Conservation (phyloP, 1,140 invertebrate genomes). For the Tetramorium alpestre region DNA sequence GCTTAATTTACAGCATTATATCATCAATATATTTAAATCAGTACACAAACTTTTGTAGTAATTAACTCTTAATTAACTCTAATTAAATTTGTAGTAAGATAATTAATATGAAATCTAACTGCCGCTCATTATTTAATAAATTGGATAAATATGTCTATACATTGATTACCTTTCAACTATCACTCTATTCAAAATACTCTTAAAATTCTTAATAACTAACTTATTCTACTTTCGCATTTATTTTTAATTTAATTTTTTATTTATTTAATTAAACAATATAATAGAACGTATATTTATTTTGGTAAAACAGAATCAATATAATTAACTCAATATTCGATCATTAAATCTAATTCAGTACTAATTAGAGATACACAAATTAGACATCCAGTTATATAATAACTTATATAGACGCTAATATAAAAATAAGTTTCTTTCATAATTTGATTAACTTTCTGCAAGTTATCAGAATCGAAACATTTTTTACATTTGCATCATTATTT, state of each 20-base stretch:
- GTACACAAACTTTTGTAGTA: background rate
- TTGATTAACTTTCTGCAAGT: background rate
- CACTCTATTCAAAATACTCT: background rate
- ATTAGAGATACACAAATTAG: background rate
- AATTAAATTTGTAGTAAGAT: background rate
- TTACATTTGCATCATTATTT: background rate
- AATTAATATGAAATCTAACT: background rate
- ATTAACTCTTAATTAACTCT: no score
- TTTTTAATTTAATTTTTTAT: background rate
- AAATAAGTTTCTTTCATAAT: background rate
- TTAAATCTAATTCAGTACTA: no score
- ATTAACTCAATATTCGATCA: background rate
- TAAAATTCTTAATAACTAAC: background rate
- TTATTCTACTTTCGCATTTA: background rate
- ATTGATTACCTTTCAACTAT: background rate
- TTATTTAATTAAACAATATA: background rate
- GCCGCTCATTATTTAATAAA: background rate
- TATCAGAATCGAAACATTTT: background rate
- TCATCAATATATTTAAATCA: background rate
- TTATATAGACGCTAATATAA: background rate
- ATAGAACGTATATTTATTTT: background rate
- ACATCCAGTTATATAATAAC: background rate
- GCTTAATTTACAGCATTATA: background rate
- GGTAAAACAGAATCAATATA: background rate
- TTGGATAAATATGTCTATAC: background rate